Evolutionary conservation across 2,113 vertebrate genomes (phyloP).

Genomic region (Oceanodroma tethys): DNA sequence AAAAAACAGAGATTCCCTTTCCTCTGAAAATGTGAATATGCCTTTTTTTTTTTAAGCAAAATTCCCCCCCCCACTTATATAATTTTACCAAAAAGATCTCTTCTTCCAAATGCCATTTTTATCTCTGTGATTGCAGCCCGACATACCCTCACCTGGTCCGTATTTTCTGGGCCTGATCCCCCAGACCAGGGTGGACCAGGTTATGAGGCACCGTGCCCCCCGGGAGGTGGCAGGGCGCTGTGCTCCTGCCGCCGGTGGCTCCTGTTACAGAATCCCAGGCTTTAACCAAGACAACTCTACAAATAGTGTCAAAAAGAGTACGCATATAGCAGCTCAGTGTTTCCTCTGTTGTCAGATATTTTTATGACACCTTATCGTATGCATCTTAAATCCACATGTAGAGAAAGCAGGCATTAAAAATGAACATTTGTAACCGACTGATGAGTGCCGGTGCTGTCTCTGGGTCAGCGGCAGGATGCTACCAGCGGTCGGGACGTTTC

Average conservation of each 20-base stretch:
- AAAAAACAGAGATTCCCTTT: not conserved
- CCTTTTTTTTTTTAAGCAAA: not conserved
- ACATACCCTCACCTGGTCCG: not conserved
- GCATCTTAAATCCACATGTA: not conserved
- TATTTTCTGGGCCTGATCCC: not conserved
- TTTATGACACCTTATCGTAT: not conserved
- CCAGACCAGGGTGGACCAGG: rapidly evolving
- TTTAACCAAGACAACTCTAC: not conserved
- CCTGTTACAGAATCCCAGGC: not conserved
- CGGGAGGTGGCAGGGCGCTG: not conserved
- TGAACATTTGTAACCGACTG: rapidly evolving
- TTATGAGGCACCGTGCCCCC: rapidly evolving
- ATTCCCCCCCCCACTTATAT: rapidly evolving
- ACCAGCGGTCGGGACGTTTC: rapidly evolving
- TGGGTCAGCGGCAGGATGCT: not conserved
- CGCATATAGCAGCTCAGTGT: rapidly evolving
- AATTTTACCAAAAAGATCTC: not conserved
- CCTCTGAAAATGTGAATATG: not conserved
- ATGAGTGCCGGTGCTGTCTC: rapidly evolving
- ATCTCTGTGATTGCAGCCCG: rapidly evolving
- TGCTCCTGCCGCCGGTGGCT: not conserved
- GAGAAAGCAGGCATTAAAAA: not conserved
- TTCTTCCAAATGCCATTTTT: not conserved
- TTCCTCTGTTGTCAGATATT: not conserved
- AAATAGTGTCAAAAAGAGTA: not conserved